Evolutionary conservation across 2,888 invertebrate genomes (phyloP).

Genomic region (Ceriagrion tenellum): DNA sequence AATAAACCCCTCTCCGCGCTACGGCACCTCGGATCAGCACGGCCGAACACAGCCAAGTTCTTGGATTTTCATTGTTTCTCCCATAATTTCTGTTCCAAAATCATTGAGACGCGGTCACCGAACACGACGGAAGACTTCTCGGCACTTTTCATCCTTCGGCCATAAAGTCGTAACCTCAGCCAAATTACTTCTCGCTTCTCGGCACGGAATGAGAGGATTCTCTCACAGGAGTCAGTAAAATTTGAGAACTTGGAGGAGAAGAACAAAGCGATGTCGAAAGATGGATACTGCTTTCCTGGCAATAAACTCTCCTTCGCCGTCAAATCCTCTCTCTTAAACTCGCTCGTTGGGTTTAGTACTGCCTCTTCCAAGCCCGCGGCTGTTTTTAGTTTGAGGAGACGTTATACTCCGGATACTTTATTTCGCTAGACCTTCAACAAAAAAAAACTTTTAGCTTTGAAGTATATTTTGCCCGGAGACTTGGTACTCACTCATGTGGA

Average conservation of each 20-base stretch:
- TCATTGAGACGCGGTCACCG: neutral
- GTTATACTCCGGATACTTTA: neutral
- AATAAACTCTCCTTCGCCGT: neutral
- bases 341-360: neutral
- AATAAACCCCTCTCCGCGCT: neutral
- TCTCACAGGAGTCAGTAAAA: neutral
- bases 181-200: neutral
- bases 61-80: neutral
- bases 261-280: constrained; percentile 10
- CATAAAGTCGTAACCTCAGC: constrained; percentile 3
- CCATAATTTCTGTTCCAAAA: neutral
- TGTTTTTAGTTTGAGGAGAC: neutral
- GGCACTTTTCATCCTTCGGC: neutral
- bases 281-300: neutral
- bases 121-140: neutral
- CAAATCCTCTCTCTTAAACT: neutral
- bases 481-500: neutral
- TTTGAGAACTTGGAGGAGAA: neutral
- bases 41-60: neutral
- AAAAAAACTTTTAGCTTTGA: neutral
- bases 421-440: neutral
- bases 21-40: neutral
- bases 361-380: neutral
- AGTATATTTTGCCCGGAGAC: neutral
- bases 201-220: neutral